Base-by-base conservation (phyloP, 2,797 vertebrate genomes). In the Oreochromis mossambicus region DNA sequence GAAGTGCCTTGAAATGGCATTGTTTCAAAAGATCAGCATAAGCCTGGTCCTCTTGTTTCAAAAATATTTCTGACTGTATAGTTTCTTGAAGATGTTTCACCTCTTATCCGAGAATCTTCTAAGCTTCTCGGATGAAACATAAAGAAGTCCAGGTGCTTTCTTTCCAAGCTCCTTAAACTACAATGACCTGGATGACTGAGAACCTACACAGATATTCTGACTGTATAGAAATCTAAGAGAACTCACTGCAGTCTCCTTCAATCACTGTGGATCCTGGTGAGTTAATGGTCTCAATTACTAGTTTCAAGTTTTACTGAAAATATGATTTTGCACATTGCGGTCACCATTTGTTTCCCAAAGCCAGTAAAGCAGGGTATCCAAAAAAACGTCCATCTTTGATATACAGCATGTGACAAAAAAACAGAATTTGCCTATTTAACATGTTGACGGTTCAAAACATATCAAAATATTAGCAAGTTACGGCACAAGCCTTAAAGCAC, bases 31-130 rank as follows among this genome's bases (percentile, higher is more conserved):
- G 38, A 46, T 70, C n/a, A 68, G n/a, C 66, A 29, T 43, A 14
- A 46, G 21, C 66, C 0, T 7, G 0, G 14, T 5, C 24, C 24
- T 46, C 24, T 73, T 26, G 24, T 48, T 73, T 29, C 41, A 48
- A 12, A 48, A 12, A 46, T 73, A 48, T 17, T 29, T 29, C 41
- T 73, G 41, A 73, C 0, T 26, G 41, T 29, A 73, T 17, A 48
- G 9, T 12, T n/a, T 36, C 58, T 61, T 61, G 32, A 36, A 61
- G 9, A 36, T 1, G 0, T 36, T 61, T 36, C 6, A 0, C 58
- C 9, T 34, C 29, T 34, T 34, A 9, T 34, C 17, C 2, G 0
- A 61, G 56, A 61, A 61, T 11, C 56, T 61, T 61, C 5, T 32
- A 56, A 56, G 55, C 8, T 56, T 55, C 54, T 26, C 3, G 0